phyloP scores from a whole-genome alignment of 2,888 invertebrate species.

The Zaprionus obscuricornis region DNA sequence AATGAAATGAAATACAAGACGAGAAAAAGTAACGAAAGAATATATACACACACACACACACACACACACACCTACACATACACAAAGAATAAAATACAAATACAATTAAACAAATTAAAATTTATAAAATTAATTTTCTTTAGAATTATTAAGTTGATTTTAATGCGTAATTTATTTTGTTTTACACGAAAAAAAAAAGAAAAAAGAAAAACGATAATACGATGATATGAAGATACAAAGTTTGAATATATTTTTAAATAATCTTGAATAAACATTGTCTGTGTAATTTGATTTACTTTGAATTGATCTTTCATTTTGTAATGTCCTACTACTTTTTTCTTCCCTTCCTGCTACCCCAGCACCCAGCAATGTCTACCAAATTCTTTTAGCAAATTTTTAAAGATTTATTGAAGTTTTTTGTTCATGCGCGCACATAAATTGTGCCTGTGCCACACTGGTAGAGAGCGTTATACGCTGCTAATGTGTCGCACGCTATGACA shows the following conservation, averaged over 20 bases:
- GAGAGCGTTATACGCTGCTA: constrained; percentile 6
- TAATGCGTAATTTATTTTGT: constrained; percentile 66
- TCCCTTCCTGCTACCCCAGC: too few species aligned
- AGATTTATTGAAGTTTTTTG: too few species aligned
- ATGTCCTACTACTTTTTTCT: too few species aligned
- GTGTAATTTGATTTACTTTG: constrained; percentile 37
- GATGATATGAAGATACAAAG: too few species aligned
- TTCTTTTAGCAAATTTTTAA: too few species aligned
- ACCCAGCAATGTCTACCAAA: not conserved
- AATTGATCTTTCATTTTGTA: constrained; percentile 50
- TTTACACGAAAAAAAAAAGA: constrained; percentile 44
- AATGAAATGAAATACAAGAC: constrained; percentile 30
- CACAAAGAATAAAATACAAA: constrained; percentile 11
- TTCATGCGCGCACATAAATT: too few species aligned
- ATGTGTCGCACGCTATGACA: constrained; percentile 27
- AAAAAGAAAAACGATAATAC: too few species aligned
- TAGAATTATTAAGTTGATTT: constrained; percentile 68
- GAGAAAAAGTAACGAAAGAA: constrained; percentile 19
- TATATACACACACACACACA: constrained; percentile 18
- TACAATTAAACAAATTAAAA: constrained; percentile 34
- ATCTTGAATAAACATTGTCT: constrained; percentile 38
- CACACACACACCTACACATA: constrained; percentile 7
- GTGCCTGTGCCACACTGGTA: too few species aligned
- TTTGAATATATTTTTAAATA: constrained; percentile 44
- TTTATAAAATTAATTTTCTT: constrained; percentile 58